Evolutionary conservation across 1,140 invertebrate species (phyloP), one percentile per base, ranked within the genome.

Genomic region (Macrotrachela quadricornifera): DNA sequence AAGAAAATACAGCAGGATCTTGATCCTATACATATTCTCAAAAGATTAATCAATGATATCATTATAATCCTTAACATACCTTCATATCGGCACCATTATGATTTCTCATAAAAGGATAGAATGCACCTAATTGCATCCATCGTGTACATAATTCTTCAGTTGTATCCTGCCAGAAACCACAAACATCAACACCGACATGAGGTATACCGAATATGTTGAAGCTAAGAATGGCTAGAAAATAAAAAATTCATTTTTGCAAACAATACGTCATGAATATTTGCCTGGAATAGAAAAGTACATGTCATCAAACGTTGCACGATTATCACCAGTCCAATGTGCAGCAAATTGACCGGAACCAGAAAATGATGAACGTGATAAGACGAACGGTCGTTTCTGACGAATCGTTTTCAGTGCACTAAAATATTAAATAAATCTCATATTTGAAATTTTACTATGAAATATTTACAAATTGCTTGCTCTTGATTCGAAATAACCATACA

Each of bases 301-400:
- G 55, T 71, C 65, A 49, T 60, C n/a, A 54, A 59, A 71, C 0
- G 55, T 59, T 10, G 67, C 62, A 46, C 46, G 15, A 53, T 67
- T 68, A 54, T 71, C 68, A 15, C 87, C 87, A 56, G 81, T 81
- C 88, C 88, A 94, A 69, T 90, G 83, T 12, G 82, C 84, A n/a
- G 78, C 77, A 67, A 78, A 85, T 53, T 74, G 71, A 15, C 86
- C 86, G 56, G 77, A 75, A 9, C 84, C 81, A 41, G 80, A 69
- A 70, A 80, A 90, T 1, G 82, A 80, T 0, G 85, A 80, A 46
- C 87, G 73, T 0, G 80, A 81, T 50, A 91, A 80, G 30, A 88
- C 75, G 61, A 91, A 80, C 8, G 21, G 21, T 30, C 21, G 21
- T 30, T 30, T 30, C 2, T 8, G 3, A 30, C 21, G 21, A 30